Evolutionary conservation across 53 echinoderm and acorn worm genomes (phyloP), one percentile per base, ranked within the genome.

Genomic region (Holothuria scabra): DNA sequence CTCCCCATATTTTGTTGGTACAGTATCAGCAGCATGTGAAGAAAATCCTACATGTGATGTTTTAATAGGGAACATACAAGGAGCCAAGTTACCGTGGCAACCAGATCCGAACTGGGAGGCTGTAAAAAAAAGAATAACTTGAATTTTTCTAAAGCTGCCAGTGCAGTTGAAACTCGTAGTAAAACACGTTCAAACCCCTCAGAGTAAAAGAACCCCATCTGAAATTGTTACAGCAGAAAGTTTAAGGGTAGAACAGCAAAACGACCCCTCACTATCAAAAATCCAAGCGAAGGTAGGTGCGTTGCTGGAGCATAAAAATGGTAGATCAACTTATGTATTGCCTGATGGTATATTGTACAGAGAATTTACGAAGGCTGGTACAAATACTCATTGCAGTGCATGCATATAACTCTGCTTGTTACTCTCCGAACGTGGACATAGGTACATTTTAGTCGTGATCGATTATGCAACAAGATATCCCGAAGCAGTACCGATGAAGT

Each of bases 11-110:
- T 48, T 48, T 48, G 46, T 79, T 56, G 85, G 89, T 20, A 60
- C 55, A 57, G 74, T 34, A 10, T 28, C 33, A 6, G 79, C 60
- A 19, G 41, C 79, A 13, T 78, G 78, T 28, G 67, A 85, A 68
- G 35, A 31, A 20, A 80, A 80, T 21, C 85, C 80, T 2, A 80
- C 79, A 6, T 89, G 68, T 31, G 89, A 89, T 32, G 5, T 85
- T 1, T 58, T 89, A 1, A 35, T 81, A 7, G 89, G 89, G 25
- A 84, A 89, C 30, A 56, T 84, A 18, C 56, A 46, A 33, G 89
- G 74, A 3, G 67, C 68, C 0, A 84, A 8, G 9, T 46, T 76
- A 76, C 46, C 70, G 21, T 38, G 44, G 70, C 70, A 70, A 44
- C 70, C 70, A 20, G 70, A 70, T 41, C 70, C 70, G 21, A 70